These are phyloP conservation scores for Danio choprae DNA, from an alignment of 2,797 vertebrate species.

Conservation along the genomic window DNA sequence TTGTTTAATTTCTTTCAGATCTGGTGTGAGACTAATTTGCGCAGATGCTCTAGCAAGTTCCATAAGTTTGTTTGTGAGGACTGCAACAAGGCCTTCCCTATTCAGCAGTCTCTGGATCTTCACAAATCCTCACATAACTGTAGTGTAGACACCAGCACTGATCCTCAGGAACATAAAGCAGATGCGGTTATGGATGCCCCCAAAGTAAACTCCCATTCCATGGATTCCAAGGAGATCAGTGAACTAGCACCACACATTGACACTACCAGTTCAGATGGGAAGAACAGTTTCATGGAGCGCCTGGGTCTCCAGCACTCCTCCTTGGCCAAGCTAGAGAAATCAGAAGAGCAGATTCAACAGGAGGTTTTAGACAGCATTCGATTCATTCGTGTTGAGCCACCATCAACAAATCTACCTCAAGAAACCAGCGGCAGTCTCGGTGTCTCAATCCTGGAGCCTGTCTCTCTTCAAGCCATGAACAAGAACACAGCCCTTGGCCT, in stretches of 20 bases:
- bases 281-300: conserved; percentile 81
- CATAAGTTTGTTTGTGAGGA: conserved; percentile 91
- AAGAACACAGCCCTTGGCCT: conserved; percentile 85
- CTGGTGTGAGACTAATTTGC: conserved; percentile 96
- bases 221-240: conserved; percentile 41
- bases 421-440: conserved; percentile 80
- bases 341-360: conserved; percentile 83
- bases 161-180: conserved; percentile 49
- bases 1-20: conserved; percentile 76
- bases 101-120: conserved; percentile 86
- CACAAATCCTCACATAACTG: conserved; percentile 78
- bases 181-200: conserved; percentile 45
- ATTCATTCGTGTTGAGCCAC: conserved; percentile 87
- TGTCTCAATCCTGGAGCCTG: conserved; percentile 84
- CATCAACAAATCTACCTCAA: conserved; percentile 90
- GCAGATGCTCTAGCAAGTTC: conserved; percentile 92
- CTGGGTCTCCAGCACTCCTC: conserved; percentile 89
- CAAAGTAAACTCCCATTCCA: conserved; percentile 45
- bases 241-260: conserved; percentile 56
- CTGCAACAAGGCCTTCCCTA: conserved; percentile 96
- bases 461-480: conserved; percentile 78
- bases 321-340: conserved; percentile 77
- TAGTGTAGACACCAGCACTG: conserved; percentile 28
- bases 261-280: conserved; percentile 38
- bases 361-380: conserved; percentile 86